Evolutionary conservation across 2,888 invertebrate genomes (phyloP).

Genomic region (Linyphia triangularis): DNA sequence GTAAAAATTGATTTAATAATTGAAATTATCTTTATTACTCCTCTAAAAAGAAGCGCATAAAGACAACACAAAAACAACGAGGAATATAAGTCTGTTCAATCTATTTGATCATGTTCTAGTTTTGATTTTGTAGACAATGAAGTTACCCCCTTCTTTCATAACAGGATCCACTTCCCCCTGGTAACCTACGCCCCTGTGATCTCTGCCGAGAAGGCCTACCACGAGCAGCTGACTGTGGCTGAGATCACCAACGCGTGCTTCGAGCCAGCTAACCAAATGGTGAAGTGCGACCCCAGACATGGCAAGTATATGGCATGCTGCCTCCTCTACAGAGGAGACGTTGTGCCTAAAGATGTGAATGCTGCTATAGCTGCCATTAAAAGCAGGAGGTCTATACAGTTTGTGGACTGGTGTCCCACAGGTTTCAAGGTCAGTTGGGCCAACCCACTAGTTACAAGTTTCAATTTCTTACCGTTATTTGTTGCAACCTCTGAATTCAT

Average conservation of each 20-base stretch:
- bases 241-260: constrained; percentile 82
- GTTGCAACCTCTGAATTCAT: not conserved
- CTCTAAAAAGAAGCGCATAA: no score
- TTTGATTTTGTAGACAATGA: not conserved
- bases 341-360: constrained; percentile 82
- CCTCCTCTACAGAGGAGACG: constrained; percentile 81
- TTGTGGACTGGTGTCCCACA: constrained; percentile 96
- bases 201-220: constrained; percentile 81
- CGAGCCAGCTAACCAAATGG: constrained; percentile 80
- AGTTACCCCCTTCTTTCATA: not conserved
- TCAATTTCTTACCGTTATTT: not conserved
- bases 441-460: not conserved
- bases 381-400: constrained; percentile 85
- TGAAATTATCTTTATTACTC: no score
- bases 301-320: constrained; percentile 78
- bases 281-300: constrained; percentile 77
- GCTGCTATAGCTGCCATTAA: constrained; percentile 81
- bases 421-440: constrained; percentile 85
- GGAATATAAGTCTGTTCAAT: no score
- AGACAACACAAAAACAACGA: not conserved
- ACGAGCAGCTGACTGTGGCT: constrained; percentile 80
- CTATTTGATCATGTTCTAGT: no score
- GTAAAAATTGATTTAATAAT: not conserved
- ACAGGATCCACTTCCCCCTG: constrained; percentile 92
- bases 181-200: constrained; percentile 82